Percentiles rank a stretch among this genome's conserved stretches.
phyloP scores from a whole-genome alignment of 2,113 vertebrate genomes.

The Taurulus bubalis region DNA sequence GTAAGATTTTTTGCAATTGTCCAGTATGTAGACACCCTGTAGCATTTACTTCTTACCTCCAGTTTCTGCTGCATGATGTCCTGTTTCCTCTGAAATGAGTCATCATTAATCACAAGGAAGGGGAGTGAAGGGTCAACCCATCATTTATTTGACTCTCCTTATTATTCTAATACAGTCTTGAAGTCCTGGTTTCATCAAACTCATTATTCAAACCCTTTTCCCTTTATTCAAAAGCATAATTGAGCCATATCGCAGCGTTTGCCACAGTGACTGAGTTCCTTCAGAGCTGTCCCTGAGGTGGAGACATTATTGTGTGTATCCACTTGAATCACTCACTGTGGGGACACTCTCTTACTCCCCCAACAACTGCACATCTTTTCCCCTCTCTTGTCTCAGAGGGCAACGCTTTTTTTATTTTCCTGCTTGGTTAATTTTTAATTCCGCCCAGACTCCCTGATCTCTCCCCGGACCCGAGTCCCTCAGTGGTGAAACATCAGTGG shows the following conservation, averaged over 20 bases:
- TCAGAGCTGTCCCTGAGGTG: slow-evolving; percentile 8
- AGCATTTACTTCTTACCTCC: not conserved
- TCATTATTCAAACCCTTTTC: no score
- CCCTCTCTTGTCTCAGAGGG: slow-evolving; percentile 12
- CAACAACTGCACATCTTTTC: not conserved
- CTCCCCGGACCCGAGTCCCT: slow-evolving; percentile 43
- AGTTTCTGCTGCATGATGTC: not conserved
- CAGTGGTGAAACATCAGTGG: slow-evolving; percentile 59
- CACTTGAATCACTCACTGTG: slow-evolving; percentile 4
- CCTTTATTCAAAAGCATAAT: not conserved
- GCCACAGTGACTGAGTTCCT: not conserved
- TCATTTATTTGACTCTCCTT: not conserved
- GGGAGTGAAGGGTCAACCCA: not conserved
- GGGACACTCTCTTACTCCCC: not conserved
- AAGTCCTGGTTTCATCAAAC: not conserved
- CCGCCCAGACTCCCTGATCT: slow-evolving; percentile 40
- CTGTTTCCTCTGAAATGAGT: not conserved
- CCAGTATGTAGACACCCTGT: not conserved
- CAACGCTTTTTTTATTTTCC: slow-evolving; percentile 28
- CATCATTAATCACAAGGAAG: not conserved
- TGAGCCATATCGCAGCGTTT: not conserved
- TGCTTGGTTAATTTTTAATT: slow-evolving; percentile 51
- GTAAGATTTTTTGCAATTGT: not conserved
- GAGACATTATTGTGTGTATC: slow-evolving; percentile 12
- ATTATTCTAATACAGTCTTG: not conserved